These are phyloP conservation scores for Myotis davidii DNA, from an alignment of 2,113 vertebrate genomes.

Conservation along the genomic window DNA sequence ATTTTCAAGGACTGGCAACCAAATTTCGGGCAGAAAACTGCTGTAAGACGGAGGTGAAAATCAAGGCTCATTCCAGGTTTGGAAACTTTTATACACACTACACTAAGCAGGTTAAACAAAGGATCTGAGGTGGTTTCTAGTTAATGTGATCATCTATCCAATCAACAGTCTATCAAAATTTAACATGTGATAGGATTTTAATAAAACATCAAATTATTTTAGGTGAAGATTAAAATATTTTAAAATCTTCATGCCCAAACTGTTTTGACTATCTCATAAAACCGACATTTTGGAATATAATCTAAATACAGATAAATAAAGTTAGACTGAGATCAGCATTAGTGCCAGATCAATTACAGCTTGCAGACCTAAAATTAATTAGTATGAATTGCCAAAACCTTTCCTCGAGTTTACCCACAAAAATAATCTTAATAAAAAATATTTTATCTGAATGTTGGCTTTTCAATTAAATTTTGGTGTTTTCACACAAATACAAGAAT, in stretches of 20 bases:
- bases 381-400: conserved; percentile 73
- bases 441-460: background rate
- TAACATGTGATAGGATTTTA: background rate
- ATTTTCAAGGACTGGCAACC: background rate
- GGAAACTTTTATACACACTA: background rate
- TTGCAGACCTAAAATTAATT: conserved; percentile 78
- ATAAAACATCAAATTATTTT: background rate
- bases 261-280: background rate
- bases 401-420: conserved; percentile 33
- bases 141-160: background rate
- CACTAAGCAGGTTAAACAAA: background rate
- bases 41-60: background rate
- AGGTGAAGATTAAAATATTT: background rate
- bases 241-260: background rate
- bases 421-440: conserved; percentile 23
- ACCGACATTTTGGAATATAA: conserved; percentile 7
- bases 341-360: conserved; percentile 78
- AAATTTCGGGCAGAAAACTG: background rate
- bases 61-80: background rate
- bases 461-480: background rate
- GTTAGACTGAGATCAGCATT: conserved; percentile 53
- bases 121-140: background rate
- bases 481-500: background rate
- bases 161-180: background rate
- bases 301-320: conserved; percentile 43